Conservation (phyloP, 2,113 vertebrate species). For the Catharus minimus region DNA sequence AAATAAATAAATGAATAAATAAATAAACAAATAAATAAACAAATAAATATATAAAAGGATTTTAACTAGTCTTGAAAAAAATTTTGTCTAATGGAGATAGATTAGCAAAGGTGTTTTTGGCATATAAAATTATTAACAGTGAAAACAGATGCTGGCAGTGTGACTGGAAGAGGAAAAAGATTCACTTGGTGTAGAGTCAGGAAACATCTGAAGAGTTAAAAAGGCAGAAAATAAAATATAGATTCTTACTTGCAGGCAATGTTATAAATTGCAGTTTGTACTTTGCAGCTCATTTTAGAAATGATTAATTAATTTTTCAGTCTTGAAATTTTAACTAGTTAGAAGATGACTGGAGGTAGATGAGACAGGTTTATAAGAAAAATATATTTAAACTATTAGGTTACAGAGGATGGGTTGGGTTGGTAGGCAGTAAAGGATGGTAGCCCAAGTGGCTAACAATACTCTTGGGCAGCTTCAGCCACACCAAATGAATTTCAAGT, state of each 20-base stretch:
- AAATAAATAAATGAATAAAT: background rate
- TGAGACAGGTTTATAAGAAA: background rate
- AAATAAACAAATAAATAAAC: background rate
- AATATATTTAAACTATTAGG: background rate
- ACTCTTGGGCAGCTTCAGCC: background rate
- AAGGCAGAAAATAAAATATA: background rate
- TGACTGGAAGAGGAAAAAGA: background rate
- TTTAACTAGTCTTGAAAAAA: background rate
- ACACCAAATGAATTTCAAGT: background rate
- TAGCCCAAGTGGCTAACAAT: background rate
- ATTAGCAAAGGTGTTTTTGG: background rate
- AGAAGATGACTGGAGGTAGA: background rate
- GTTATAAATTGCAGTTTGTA: background rate
- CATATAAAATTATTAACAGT: background rate
- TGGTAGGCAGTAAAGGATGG: background rate
- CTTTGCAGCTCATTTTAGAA: background rate
- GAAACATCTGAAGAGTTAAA: background rate
- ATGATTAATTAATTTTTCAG: background rate
- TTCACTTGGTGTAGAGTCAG: background rate
- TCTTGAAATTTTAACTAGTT: background rate
- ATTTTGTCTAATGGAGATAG: background rate
- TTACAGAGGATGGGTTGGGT: background rate
- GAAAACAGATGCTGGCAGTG: background rate
- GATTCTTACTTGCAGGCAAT: background rate
- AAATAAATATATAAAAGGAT: too few species aligned